Evolutionary conservation across 2,797 vertebrate genomes (phyloP).

Genomic region (Anguilla pacifica): DNA sequence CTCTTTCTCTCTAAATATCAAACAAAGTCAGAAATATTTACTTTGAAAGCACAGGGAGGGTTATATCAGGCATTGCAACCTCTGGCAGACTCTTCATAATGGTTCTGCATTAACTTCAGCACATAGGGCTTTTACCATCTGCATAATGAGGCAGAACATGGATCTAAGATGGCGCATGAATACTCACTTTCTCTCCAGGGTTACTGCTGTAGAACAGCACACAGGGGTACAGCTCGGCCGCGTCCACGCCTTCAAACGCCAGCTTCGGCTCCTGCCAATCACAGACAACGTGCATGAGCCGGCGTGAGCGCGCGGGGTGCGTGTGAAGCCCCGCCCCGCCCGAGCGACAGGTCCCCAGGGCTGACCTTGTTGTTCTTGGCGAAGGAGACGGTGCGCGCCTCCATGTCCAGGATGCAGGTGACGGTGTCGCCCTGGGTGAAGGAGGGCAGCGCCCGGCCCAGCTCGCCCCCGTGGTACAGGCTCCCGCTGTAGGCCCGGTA

Average conservation of each 20-base stretch:
- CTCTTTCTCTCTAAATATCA: background rate
- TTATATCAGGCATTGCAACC: background rate
- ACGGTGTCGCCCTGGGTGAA: slow-evolving; percentile 82
- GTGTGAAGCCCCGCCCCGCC: background rate
- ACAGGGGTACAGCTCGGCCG: slow-evolving; percentile 77
- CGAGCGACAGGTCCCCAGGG: background rate
- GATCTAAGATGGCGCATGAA: background rate
- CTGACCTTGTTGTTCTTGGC: slow-evolving; percentile 79
- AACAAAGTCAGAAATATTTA: background rate
- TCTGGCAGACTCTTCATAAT: background rate
- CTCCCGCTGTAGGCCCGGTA: slow-evolving; percentile 82
- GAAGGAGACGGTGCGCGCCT: slow-evolving; percentile 80
- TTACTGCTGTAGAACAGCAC: slow-evolving; percentile 84
- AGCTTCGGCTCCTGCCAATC: slow-evolving; percentile 74
- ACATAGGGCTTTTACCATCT: background rate
- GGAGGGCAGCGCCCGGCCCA: slow-evolving; percentile 74
- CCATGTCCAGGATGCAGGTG: slow-evolving; percentile 82
- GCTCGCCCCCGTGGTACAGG: slow-evolving; percentile 79
- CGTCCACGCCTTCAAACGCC: slow-evolving; percentile 79
- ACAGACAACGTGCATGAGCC: slow-evolving; percentile 26
- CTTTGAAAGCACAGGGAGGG: background rate
- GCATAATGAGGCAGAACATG: background rate
- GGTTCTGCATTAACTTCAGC: background rate
- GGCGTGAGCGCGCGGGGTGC: background rate
- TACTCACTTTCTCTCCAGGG: slow-evolving; percentile 78